Percentiles rank a stretch among this genome's conserved stretches.
phyloP scores from a whole-genome alignment of 2,113 vertebrate species.

The Tonatia bakeri region DNA sequence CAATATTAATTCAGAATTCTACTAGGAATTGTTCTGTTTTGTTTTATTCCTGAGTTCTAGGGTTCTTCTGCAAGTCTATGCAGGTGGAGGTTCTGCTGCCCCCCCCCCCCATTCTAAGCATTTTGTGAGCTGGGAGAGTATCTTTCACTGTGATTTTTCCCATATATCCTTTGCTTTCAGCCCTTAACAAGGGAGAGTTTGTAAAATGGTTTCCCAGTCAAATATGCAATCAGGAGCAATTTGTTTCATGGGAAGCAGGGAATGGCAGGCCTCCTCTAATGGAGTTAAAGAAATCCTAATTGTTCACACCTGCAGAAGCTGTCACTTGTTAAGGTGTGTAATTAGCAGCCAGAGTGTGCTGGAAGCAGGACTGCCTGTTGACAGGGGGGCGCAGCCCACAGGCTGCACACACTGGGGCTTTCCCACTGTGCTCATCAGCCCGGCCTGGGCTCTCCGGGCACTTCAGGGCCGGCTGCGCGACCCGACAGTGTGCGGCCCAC shows the following conservation, averaged over 20 bases:
- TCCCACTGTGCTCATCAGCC: not conserved
- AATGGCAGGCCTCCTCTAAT: not conserved
- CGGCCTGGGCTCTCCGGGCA: not conserved
- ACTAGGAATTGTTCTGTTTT: not conserved
- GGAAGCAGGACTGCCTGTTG: not conserved
- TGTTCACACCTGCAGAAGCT: slow-evolving; percentile 22
- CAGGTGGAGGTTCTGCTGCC: not conserved
- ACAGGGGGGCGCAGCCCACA: not conserved
- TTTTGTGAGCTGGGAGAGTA: not conserved
- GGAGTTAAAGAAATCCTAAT: slow-evolving; percentile 17
- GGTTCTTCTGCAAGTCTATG: no score
- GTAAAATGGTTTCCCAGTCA: not conserved
- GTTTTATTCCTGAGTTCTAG: not conserved
- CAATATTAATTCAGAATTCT: not conserved
- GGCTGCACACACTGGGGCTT: not conserved
- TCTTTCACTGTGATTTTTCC: slow-evolving; percentile 13
- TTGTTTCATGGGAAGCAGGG: slow-evolving; percentile 16
- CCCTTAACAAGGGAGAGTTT: slow-evolving; percentile 22
- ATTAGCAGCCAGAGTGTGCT: not conserved
- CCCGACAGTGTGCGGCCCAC: not conserved
- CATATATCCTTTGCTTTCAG: slow-evolving; percentile 24
- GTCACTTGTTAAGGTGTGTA: not conserved
- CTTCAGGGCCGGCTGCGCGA: not conserved
- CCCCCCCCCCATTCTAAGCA: not conserved
- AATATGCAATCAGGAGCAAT: slow-evolving; percentile 49